A percentile compares a stretch with the other conserved stretches of the same genome.
phyloP scores from a whole-genome alignment of 2,113 vertebrate genomes.

The Vanacampus margaritifer region DNA sequence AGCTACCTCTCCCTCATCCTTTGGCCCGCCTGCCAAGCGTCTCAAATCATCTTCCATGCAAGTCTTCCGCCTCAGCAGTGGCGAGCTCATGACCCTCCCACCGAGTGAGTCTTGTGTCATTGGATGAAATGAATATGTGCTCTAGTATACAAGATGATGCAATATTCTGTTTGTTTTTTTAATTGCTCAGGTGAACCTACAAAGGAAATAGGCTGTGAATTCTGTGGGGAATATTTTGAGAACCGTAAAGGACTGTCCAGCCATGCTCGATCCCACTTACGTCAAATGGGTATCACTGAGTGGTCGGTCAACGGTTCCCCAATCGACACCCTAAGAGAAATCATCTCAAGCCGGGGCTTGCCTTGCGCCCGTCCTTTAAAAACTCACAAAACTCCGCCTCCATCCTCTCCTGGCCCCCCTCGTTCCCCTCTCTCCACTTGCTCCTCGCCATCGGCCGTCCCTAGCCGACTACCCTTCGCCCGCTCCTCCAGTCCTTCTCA shows the following conservation, averaged over 20 bases:
- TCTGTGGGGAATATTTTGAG: conserved; percentile 93
- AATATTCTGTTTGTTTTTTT: neutral
- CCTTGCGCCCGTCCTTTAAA: conserved; percentile 70
- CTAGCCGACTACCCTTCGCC: conserved; percentile 64
- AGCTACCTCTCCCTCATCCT: conserved; percentile 73
- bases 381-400: conserved; percentile 64
- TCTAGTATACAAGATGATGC: neutral
- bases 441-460: conserved; percentile 55
- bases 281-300: conserved; percentile 94
- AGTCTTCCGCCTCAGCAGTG: conserved; percentile 74
- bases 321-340: conserved; percentile 86
- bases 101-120: conserved; percentile 62
- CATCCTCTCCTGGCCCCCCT: conserved; percentile 62
- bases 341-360: conserved; percentile 72
- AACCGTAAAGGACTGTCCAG: conserved; percentile 93
- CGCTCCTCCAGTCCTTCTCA: conserved; percentile 60
- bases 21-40: conserved; percentile 74
- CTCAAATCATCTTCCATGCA: conserved; percentile 76
- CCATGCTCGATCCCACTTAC: conserved; percentile 90
- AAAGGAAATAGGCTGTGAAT: conserved; percentile 81
- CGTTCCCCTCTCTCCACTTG: conserved; percentile 58
- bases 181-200: conserved; percentile 63
- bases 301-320: conserved; percentile 94
- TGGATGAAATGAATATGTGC: neutral
- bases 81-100: conserved; percentile 70